Evolutionary conservation across 2,888 invertebrate species (phyloP), one percentile per base, ranked within the genome.

Genomic region (Geophilus truncorum): DNA sequence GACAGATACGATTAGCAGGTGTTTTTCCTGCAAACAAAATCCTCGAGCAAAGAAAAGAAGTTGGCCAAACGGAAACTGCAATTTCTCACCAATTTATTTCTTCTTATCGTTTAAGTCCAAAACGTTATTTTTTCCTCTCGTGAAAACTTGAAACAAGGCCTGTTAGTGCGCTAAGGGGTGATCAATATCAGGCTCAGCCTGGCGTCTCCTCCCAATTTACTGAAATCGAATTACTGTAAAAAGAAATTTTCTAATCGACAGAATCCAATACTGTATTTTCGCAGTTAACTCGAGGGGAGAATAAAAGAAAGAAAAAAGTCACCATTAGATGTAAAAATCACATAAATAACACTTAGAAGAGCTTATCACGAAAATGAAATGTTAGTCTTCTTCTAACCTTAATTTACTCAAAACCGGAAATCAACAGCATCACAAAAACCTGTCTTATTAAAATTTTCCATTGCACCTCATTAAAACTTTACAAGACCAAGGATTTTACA

Each of bases 31-130:
- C 62, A 62, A 62, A 62, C 62, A 62, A 62, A 62, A 62, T 62
- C 62, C 62, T 45, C 62, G 62, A 10, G 62, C 25, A 62, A 62
- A 62, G 62, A 62, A 62, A 62, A 4, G 9, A 62, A 25, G 23
- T 62, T 62, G 62, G 62, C 62, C 62, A 62, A 23, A 62, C 62
- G 62, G 62, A 62, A 62, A 62, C 62, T 62, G 62, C 62, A 62
- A 62, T 62, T 62, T 28, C 62, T 62, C 62, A 62, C 23, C 62
- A 62, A 62, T 62, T 62, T 62, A 62, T 62, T 62, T 62, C 12
- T 62, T 62, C 62, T 62, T 62, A 62, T 62, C 62, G 25, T 62
- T 62, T 25, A 62, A 62, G 62, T 62, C 62, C 62, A 62, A 28
- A 62, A 62, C 62, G 28, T 1, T 25, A 25, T 23, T 25, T 62